These are phyloP conservation scores for Cantharis nigra DNA, from an alignment of 2,888 invertebrate species.

Conservation along the genomic window DNA sequence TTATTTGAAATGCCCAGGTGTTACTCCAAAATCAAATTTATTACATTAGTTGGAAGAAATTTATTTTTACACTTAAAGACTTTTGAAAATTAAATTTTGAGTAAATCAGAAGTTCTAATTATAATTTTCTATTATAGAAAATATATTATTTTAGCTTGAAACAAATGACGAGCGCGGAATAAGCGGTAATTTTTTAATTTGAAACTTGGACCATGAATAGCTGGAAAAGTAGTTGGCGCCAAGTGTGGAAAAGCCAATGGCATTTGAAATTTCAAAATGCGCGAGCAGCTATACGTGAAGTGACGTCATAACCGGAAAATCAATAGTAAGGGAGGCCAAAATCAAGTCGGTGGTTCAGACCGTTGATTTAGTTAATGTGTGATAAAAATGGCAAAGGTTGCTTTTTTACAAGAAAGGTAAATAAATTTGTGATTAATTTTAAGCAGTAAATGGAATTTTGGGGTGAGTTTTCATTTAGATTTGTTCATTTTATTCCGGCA, in stretches of 20 bases:
- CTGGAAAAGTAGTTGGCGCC: conserved; percentile 49
- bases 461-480: conserved; percentile 25
- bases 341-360: conserved; percentile 47
- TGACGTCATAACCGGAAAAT: conserved; percentile 47
- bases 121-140: background rate
- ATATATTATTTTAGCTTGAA: background rate
- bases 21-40: background rate
- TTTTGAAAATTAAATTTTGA: background rate
- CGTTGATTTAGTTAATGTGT: conserved; percentile 62
- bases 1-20: too few species aligned
- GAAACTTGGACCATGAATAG: conserved; percentile 42
- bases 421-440: conserved; percentile 38
- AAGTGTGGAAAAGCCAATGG: conserved; percentile 43
- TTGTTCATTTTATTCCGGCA: conserved; percentile 33
- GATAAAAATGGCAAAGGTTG: conserved; percentile 74
- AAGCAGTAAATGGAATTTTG: conserved; percentile 1
- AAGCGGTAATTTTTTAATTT: conserved; percentile 7
- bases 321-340: conserved; percentile 47
- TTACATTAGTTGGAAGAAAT: background rate
- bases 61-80: background rate
- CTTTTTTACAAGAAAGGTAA: conserved; percentile 69
- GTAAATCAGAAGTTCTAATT: background rate
- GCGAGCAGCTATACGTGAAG: conserved; percentile 38
- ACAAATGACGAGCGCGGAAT: background rate
- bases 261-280: conserved; percentile 31